Conservation (phyloP, 2,888 invertebrate species). For the Malthinus flaveolus region DNA sequence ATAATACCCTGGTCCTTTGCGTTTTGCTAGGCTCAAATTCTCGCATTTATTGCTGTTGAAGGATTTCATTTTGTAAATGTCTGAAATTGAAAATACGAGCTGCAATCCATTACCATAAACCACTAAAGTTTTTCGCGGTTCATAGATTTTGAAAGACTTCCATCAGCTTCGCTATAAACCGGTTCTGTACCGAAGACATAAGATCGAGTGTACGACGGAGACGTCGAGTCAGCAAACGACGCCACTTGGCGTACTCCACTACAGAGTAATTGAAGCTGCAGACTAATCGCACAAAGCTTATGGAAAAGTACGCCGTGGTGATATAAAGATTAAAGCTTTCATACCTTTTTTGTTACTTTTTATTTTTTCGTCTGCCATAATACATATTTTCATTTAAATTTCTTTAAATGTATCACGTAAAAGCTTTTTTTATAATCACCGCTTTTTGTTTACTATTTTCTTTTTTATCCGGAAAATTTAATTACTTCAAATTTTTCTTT, state of each 20-base stretch:
- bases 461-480: not conserved
- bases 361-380: conserved; percentile 27
- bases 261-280: conserved; percentile 45
- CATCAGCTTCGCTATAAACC: conserved; percentile 24
- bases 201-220: conserved; percentile 29
- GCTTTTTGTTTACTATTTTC: not conserved
- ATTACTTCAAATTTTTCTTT: too few relatives aligned
- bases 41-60: conserved; percentile 11
- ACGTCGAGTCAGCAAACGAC: conserved; percentile 32
- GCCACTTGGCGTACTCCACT: conserved; percentile 37
- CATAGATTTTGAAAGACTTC: conserved; percentile 27
- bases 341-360: conserved; percentile 40
- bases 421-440: conserved; percentile 7
- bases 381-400: conserved; percentile 22
- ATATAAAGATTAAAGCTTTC: conserved; percentile 44
- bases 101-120: conserved; percentile 29
- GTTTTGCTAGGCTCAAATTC: conserved; percentile 12
- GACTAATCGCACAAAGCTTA: conserved; percentile 41
- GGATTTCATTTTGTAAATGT: conserved; percentile 21
- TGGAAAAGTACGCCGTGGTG: conserved; percentile 42
- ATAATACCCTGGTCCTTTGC: conserved; percentile 3
- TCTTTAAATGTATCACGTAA: conserved; percentile 14
- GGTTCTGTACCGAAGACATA: conserved; percentile 26
- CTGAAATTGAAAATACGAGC: conserved; percentile 22
- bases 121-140: conserved; percentile 28